Evolutionary conservation across 2,888 invertebrate species (phyloP).

Genomic region (Ennomos erosarius): DNA sequence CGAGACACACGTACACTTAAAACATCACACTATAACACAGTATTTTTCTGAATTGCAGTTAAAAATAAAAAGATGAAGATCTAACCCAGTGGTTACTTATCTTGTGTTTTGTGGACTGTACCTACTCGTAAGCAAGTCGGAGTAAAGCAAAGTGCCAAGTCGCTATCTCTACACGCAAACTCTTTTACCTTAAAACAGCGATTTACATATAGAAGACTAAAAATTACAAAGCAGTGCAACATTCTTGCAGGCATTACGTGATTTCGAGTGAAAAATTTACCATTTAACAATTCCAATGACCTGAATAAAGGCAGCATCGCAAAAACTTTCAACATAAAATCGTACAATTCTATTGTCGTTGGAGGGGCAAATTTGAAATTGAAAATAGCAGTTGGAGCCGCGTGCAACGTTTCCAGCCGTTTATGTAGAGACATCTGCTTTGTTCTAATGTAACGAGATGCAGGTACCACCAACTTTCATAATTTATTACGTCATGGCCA

Average conservation of each 20-base stretch:
- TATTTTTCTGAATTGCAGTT: too few species aligned
- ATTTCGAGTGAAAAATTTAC: constrained; percentile 42
- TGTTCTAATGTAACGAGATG: constrained; percentile 65
- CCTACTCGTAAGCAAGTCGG: background rate
- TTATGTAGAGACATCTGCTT: constrained; percentile 66
- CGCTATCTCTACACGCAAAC: constrained; percentile 7
- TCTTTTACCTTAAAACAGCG: constrained; percentile 6
- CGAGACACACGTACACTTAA: too few species aligned
- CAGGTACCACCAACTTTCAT: constrained; percentile 62
- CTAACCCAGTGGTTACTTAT: background rate
- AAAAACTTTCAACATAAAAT: constrained; percentile 68
- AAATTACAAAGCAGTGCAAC: constrained; percentile 30
- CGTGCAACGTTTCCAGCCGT: constrained; percentile 54
- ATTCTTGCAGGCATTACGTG: constrained; percentile 36
- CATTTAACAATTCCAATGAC: constrained; percentile 56
- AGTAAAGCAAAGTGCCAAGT: constrained; percentile 12
- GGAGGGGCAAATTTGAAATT: constrained; percentile 76
- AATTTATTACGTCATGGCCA: constrained; percentile 57
- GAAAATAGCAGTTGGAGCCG: constrained; percentile 71
- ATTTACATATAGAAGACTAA: constrained; percentile 29
- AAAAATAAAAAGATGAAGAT: too few species aligned
- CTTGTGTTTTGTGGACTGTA: constrained; percentile 3
- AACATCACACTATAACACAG: too few species aligned
- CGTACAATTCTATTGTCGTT: constrained; percentile 69
- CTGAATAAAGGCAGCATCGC: constrained; percentile 57